Base-by-base conservation (phyloP, 1,140 invertebrate species). In the Rhynchophorus ferrugineus region DNA sequence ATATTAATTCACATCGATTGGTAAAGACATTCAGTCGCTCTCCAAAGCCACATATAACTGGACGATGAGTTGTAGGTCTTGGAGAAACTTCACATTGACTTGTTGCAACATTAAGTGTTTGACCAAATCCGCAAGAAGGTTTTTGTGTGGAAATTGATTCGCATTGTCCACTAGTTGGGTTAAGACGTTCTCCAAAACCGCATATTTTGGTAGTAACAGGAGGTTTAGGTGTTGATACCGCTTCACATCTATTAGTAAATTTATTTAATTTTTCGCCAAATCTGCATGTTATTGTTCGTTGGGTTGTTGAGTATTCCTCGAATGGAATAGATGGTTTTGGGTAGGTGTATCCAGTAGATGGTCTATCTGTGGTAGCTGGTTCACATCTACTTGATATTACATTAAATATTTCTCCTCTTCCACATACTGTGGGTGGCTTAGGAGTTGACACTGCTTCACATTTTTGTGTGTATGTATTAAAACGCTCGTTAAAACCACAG, bases 51-150 rank as follows among this genome's bases (percentile, higher is more conserved):
- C 37, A 38, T 41, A 20, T 39, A 14, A 19, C n/a, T 19, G 2
- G 11, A 14, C 46, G 34, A 44, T 46, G 42, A 5, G 42, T 35
- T 5, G 47, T 13, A 1, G 11, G 24, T 22, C n/a, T 41, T 1
- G 49, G 29, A 35, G 42, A 8, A 17, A 11, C 13, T 45, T 52
- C 49, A 33, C 49, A 52, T 33, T 36, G 19, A 21, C 49, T 42
- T 22, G 42, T 44, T n/a, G 24, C 7, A 17, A 22, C 3, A 42
- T 49, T 49, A 2, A 41, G 19, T 1, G 6, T 1, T 13, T 14
- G 5, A 9, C 47, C 47, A 42, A 3, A 20, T 37, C 47, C 24
- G 17, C 37, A 49, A 14, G 7, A 6, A 14, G 7, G 5, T 29
- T 29, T 29, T 11, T 5, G 24, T 6, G 24, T 29, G 5, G 24